Evolutionary conservation across 2,797 vertebrate species (phyloP).

Genomic region (Otolemur crassicaudatus): DNA sequence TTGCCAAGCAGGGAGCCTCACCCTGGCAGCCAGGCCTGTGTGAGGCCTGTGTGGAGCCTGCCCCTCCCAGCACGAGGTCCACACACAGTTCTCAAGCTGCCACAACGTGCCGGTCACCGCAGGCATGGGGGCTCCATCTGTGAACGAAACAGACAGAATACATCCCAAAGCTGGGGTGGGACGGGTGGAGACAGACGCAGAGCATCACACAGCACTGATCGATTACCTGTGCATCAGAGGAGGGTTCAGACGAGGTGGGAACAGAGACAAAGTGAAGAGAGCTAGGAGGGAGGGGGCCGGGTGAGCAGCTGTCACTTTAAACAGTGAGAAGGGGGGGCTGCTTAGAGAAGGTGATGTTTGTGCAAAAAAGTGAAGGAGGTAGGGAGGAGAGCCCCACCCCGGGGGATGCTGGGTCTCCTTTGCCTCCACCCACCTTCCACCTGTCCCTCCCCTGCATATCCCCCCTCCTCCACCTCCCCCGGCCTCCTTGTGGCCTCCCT

Average conservation of each 20-base stretch:
- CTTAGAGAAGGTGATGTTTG: not conserved
- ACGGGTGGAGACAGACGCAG: not conserved
- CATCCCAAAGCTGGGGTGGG: rapidly evolving
- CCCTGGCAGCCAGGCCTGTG: no score
- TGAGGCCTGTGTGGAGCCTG: no score
- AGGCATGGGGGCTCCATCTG: no score
- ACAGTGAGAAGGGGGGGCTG: not conserved
- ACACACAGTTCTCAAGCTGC: not conserved
- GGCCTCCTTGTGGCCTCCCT: not conserved
- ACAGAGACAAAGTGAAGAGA: not conserved
- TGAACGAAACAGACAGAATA: not conserved
- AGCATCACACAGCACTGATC: not conserved
- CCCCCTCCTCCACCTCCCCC: not conserved
- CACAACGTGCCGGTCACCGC: not conserved
- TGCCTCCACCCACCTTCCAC: not conserved
- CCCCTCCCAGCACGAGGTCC: not conserved
- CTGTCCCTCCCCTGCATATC: no score
- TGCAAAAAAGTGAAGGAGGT: not conserved
- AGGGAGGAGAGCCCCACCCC: no score
- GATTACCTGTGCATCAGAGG: no score
- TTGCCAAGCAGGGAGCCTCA: no score
- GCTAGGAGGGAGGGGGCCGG: not conserved
- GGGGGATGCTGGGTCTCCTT: rapidly evolving
- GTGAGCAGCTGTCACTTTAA: not conserved
- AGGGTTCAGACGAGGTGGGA: no score